Evolutionary conservation across 1,140 invertebrate genomes (phyloP).

Genomic region (Ceratosolen fusciceps): DNA sequence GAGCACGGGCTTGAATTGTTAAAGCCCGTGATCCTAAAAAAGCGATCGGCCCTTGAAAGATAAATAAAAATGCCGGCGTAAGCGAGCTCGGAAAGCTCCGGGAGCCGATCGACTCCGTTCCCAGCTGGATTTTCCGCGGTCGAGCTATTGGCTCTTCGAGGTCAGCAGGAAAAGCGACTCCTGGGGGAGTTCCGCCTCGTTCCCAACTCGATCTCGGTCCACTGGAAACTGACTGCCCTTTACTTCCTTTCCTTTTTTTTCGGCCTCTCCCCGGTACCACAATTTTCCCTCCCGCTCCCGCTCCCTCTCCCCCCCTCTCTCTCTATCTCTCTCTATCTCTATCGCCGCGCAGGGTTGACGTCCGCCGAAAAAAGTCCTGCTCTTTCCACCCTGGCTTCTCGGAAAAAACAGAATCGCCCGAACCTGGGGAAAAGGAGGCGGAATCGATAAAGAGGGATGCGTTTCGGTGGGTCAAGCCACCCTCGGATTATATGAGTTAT

Average conservation of each 20-base stretch:
- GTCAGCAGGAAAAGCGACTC: not conserved
- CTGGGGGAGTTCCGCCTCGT: constrained; percentile 4
- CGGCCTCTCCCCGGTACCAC: not conserved
- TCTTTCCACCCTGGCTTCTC: too few species aligned
- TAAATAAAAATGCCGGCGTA: not conserved
- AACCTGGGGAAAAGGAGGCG: not conserved
- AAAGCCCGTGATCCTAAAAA: not conserved
- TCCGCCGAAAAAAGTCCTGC: constrained; percentile 24
- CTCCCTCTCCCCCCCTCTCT: too few species aligned
- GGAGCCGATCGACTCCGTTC: not conserved
- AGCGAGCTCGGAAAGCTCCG: not conserved
- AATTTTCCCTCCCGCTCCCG: not conserved
- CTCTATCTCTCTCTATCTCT: too few species aligned
- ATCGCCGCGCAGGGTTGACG: constrained; percentile 3
- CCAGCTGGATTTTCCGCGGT: not conserved
- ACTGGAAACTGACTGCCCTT: not conserved
- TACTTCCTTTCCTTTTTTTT: not conserved
- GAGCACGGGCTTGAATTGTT: too few species aligned
- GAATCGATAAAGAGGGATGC: constrained; percentile 29
- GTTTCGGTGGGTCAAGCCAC: not conserved
- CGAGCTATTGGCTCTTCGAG: not conserved
- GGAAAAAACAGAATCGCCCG: constrained; percentile 27
- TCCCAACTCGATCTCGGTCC: constrained; percentile 11
- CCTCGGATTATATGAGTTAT: not conserved
- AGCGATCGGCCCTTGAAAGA: not conserved